A percentile compares a stretch with the other conserved stretches of the same genome.
These are phyloP conservation scores for Microctonus aethiopoides DNA, from an alignment of 2,888 invertebrate species.

Conservation along the genomic window DNA sequence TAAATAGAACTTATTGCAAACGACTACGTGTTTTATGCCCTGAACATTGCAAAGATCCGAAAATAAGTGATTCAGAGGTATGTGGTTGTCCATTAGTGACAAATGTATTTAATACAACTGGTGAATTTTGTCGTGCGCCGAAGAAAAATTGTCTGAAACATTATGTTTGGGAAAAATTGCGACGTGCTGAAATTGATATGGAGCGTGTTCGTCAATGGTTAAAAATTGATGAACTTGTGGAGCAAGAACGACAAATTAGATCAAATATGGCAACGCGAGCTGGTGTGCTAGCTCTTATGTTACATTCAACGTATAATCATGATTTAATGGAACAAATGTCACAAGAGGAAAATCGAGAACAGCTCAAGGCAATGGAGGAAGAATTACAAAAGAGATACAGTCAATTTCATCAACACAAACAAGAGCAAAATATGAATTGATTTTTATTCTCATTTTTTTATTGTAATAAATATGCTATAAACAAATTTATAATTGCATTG, in stretches of 20 bases:
- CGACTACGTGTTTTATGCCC: slow-evolving; percentile 94
- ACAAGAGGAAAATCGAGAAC: slow-evolving; percentile 69
- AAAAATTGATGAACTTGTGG: slow-evolving; percentile 91
- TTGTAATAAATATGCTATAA: neutral
- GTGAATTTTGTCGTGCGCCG: slow-evolving; percentile 87
- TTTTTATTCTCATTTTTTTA: neutral
- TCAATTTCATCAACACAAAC: slow-evolving; percentile 36
- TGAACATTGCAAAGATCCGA: slow-evolving; percentile 95
- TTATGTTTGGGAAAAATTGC: slow-evolving; percentile 94
- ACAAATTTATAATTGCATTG: too few species aligned
- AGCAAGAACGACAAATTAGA: slow-evolving; percentile 90
- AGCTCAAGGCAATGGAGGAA: slow-evolving; percentile 68
- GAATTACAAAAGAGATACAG: slow-evolving; percentile 64
- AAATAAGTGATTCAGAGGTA: slow-evolving; percentile 86
- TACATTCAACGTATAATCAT: slow-evolving; percentile 97
- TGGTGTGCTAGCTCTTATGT: slow-evolving; percentile 91
- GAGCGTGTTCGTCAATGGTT: slow-evolving; percentile 93
- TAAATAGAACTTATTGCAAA: slow-evolving; percentile 94
- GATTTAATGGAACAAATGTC: slow-evolving; percentile 83
- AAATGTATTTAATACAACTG: slow-evolving; percentile 85
- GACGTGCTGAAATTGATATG: slow-evolving; percentile 95
- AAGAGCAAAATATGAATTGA: slow-evolving; percentile 36
- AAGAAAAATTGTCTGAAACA: slow-evolving; percentile 93
- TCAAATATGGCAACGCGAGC: slow-evolving; percentile 81
- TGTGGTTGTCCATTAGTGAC: slow-evolving; percentile 93